Evolutionary conservation across 1,140 invertebrate genomes (phyloP).

Genomic region (Zaprionus africanus): DNA sequence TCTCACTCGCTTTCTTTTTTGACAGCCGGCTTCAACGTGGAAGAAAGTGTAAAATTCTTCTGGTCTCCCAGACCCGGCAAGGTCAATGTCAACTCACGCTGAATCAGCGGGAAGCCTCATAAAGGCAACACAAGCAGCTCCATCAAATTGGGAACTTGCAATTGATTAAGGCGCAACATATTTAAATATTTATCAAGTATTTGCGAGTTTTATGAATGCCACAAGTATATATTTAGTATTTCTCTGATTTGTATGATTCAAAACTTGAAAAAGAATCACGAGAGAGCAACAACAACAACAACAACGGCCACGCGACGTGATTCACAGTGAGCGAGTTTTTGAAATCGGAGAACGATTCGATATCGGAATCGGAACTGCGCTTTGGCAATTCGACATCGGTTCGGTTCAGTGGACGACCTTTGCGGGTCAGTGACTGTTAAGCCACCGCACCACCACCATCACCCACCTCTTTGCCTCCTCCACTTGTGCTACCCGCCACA

Average conservation of each 20-base stretch:
- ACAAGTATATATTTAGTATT: slow-evolving; percentile 36
- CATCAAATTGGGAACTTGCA: slow-evolving; percentile 57
- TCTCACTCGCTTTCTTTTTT: slow-evolving; percentile 9
- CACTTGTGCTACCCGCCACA: background rate
- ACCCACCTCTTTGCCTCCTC: background rate
- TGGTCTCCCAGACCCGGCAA: slow-evolving; percentile 14
- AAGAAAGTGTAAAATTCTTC: slow-evolving; percentile 42
- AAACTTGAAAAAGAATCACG: slow-evolving; percentile 17
- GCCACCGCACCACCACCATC: slow-evolving; percentile 1
- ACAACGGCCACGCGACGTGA: slow-evolving; percentile 73
- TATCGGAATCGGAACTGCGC: slow-evolving; percentile 23
- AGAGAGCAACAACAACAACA: slow-evolving; percentile 26
- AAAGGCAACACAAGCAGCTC: slow-evolving; percentile 11
- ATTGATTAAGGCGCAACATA: slow-evolving; percentile 72
- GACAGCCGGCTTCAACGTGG: background rate
- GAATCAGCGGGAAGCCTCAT: slow-evolving; percentile 38
- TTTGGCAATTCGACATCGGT: slow-evolving; percentile 8
- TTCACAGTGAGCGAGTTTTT: slow-evolving; percentile 50
- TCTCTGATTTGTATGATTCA: slow-evolving; percentile 45
- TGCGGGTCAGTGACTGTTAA: slow-evolving; percentile 71
- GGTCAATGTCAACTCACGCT: slow-evolving; percentile 26
- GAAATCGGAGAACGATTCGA: slow-evolving; percentile 22
- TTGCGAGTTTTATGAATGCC: slow-evolving; percentile 69
- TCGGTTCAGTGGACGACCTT: slow-evolving; percentile 78
- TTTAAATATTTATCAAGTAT: slow-evolving; percentile 77